phyloP scores from a whole-genome alignment of 2,888 invertebrate species.

The Seira ritae region DNA sequence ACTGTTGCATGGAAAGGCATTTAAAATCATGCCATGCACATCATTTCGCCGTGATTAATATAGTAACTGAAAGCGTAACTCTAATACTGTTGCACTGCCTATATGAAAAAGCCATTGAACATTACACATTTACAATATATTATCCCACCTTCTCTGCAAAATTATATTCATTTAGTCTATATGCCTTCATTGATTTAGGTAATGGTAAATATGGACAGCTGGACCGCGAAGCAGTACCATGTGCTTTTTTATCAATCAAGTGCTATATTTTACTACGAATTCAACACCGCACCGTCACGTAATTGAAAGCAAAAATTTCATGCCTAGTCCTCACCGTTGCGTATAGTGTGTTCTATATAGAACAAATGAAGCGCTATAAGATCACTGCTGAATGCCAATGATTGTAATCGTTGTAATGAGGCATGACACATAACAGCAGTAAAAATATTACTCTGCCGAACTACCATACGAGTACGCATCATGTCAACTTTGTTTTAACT shows the following conservation, averaged over 20 bases:
- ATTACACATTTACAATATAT: background rate
- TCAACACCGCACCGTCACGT: background rate
- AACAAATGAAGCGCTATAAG: background rate
- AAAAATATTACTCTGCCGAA: background rate
- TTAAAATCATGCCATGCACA: background rate
- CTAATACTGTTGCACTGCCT: background rate
- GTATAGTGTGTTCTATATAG: background rate
- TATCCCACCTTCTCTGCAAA: background rate
- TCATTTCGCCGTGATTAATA: background rate
- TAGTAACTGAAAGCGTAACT: background rate
- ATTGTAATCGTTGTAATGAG: background rate
- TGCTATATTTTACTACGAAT: slow-evolving; percentile 3
- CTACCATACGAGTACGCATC: background rate
- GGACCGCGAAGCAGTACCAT: slow-evolving; percentile 7
- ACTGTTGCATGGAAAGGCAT: slow-evolving; percentile 1
- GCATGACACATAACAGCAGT: background rate
- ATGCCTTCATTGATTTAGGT: slow-evolving; percentile 12
- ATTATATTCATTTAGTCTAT: background rate
- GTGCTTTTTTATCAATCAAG: background rate
- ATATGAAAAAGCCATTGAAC: background rate
- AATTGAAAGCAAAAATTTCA: background rate
- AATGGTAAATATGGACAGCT: background rate
- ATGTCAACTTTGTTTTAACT: slow-evolving; percentile 15
- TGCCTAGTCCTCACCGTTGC: background rate
- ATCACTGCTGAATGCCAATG: slow-evolving; percentile 14